Evolutionary conservation across 2,797 vertebrate species (phyloP).

Genomic region (Pygocentrus nattereri): DNA sequence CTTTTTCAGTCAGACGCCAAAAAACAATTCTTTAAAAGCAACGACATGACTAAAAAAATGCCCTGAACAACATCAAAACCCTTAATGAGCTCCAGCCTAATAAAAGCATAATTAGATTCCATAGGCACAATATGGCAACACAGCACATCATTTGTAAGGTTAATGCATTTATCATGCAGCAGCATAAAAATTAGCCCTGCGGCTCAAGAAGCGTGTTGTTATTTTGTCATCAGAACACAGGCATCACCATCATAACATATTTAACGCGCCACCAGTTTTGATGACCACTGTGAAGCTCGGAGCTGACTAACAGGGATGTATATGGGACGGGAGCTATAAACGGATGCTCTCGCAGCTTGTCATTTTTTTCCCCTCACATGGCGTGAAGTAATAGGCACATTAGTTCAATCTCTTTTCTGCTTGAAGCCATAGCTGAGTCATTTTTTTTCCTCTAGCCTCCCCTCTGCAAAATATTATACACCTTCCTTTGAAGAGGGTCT

Average conservation of each 20-base stretch:
- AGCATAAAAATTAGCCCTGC: conserved; percentile 36
- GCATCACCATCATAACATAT: conserved; percentile 41
- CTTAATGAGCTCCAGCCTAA: conserved; percentile 48
- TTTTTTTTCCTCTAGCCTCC: not conserved
- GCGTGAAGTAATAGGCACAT: conserved; percentile 35
- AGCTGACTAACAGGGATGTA: conserved; percentile 28
- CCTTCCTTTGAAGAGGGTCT: not conserved
- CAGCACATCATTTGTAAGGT: conserved; percentile 49
- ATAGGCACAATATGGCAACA: conserved; percentile 32
- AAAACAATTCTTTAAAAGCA: not conserved
- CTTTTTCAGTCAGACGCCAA: not conserved
- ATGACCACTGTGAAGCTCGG: conserved; percentile 35
- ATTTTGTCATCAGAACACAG: conserved; percentile 49
- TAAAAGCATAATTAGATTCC: conserved; percentile 51
- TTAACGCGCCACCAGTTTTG: conserved; percentile 40
- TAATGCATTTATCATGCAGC: conserved; percentile 42
- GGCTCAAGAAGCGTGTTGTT: conserved; percentile 35
- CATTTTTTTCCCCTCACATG: conserved; percentile 1
- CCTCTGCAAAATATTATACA: not conserved
- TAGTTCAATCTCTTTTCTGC: conserved; percentile 33
- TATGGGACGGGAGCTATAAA: conserved; percentile 31
- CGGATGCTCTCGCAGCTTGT: conserved; percentile 7
- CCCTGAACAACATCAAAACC: conserved; percentile 9
- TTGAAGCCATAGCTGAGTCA: conserved; percentile 31
- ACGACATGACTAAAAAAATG: conserved; percentile 7